A percentile compares a stretch with the other conserved stretches of the same genome.
These are phyloP conservation scores for Lepas anatifera DNA, from an alignment of 2,888 invertebrate genomes.

Conservation along the genomic window DNA sequence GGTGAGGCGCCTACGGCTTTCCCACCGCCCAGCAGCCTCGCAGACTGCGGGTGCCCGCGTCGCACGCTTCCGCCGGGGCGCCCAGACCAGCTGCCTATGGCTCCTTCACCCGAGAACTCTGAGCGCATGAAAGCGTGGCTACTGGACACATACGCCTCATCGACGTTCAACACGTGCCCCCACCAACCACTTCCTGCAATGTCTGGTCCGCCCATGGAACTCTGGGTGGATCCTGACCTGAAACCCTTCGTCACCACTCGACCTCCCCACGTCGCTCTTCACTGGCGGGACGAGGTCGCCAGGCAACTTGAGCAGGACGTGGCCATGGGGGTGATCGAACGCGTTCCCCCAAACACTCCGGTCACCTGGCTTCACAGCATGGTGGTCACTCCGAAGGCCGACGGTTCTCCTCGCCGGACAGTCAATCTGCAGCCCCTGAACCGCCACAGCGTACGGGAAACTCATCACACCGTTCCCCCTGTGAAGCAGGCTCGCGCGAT, in stretches of 20 bases:
- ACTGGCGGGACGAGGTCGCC: background rate
- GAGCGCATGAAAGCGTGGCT: background rate
- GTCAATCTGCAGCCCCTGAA: conserved; percentile 9
- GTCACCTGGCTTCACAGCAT: background rate
- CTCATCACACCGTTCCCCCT: conserved; percentile 10
- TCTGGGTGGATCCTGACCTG: background rate
- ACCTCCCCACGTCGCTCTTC: background rate
- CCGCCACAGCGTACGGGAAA: conserved; percentile 1
- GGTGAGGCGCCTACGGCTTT: background rate
- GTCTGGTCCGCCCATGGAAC: background rate
- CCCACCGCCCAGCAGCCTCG: background rate
- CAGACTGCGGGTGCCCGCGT: background rate
- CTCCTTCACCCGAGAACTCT: background rate
- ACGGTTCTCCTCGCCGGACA: conserved; percentile 9
- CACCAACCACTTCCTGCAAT: background rate
- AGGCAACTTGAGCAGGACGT: background rate
- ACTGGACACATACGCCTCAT: background rate
- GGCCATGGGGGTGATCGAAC: conserved; percentile 12
- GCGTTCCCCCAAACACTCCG: background rate
- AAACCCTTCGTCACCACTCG: background rate
- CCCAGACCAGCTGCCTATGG: background rate
- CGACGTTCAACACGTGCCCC: conserved; percentile 8
- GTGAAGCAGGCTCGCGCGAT: background rate
- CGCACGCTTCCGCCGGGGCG: background rate
- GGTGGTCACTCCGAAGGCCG: background rate